phyloP scores from a whole-genome alignment of 2,797 vertebrate species.

The Cryptoblepharus egeriae region DNA sequence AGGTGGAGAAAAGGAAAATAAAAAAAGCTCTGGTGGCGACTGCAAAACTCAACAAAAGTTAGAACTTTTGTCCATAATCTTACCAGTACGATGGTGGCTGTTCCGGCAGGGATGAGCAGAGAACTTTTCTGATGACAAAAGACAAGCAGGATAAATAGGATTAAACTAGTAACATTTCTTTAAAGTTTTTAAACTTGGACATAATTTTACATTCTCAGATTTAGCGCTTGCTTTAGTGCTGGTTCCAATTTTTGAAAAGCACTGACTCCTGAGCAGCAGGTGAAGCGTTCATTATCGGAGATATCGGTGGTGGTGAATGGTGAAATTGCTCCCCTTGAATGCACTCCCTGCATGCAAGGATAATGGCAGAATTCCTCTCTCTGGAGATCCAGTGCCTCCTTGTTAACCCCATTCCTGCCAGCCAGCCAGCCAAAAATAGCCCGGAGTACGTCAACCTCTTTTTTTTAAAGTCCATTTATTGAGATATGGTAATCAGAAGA shows the following conservation, averaged over 20 bases:
- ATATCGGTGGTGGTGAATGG: slow-evolving; percentile 23
- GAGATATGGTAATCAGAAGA: background rate
- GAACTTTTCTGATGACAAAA: slow-evolving; percentile 20
- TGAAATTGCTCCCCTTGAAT: slow-evolving; percentile 32
- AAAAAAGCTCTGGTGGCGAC: background rate
- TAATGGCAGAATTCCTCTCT: slow-evolving; percentile 62
- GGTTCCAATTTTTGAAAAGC: background rate
- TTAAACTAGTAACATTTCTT: background rate
- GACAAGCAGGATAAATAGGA: background rate
- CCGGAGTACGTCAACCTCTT: background rate
- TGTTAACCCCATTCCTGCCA: slow-evolving; percentile 68
- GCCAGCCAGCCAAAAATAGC: slow-evolving; percentile 38
- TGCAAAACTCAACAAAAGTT: slow-evolving; percentile 36
- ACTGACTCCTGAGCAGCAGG: background rate
- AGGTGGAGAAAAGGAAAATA: background rate
- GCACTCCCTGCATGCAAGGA: slow-evolving; percentile 60
- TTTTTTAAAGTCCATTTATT: background rate
- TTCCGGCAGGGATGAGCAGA: slow-evolving; percentile 23
- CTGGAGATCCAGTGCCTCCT: slow-evolving; percentile 38
- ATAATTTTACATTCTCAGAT: background rate
- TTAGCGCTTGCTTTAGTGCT: background rate
- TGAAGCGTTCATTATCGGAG: background rate
- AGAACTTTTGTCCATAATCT: background rate
- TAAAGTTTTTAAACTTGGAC: background rate
- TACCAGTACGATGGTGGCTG: slow-evolving; percentile 54